Evolutionary conservation across 2,797 vertebrate genomes (phyloP).

Genomic region (Lagocephalus sceleratus): DNA sequence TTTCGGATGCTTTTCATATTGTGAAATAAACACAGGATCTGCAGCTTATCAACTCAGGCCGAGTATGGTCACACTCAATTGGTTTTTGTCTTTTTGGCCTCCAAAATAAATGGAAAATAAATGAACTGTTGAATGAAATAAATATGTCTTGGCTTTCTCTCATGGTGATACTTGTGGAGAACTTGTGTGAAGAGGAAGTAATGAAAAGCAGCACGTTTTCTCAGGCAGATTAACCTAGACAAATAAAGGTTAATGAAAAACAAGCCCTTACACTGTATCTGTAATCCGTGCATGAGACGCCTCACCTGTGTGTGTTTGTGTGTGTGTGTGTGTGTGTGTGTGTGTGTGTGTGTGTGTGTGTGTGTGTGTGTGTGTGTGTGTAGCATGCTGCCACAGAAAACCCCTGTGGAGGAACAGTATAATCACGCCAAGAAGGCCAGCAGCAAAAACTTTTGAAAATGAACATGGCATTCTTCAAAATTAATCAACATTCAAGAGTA

Average conservation of each 20-base stretch:
- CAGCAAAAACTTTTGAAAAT: slow-evolving; percentile 30
- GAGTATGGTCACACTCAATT: not conserved
- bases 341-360: not conserved
- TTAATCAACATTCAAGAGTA: slow-evolving; percentile 60
- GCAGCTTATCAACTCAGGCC: not conserved
- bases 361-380: slow-evolving; percentile 11
- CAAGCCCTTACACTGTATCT: slow-evolving; percentile 40
- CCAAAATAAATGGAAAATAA: slow-evolving; percentile 18
- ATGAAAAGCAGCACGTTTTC: slow-evolving; percentile 43
- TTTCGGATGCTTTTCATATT: too few relatives aligned
- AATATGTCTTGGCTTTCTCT: slow-evolving; percentile 28
- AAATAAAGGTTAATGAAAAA: slow-evolving; percentile 66
- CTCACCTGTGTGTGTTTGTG: slow-evolving; percentile 15
- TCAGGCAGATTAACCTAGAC: slow-evolving; percentile 46
- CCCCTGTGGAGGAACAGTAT: slow-evolving; percentile 30
- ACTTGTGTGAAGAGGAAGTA: slow-evolving; percentile 31
- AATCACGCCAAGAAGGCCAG: slow-evolving; percentile 43
- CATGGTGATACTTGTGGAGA: slow-evolving; percentile 14
- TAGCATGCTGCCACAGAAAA: slow-evolving; percentile 29
- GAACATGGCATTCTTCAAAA: slow-evolving; percentile 49
- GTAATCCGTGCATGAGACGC: slow-evolving; percentile 40
- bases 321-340: slow-evolving; percentile 5
- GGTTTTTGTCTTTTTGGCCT: slow-evolving; percentile 1
- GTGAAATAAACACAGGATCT: not conserved
- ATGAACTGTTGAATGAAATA: slow-evolving; percentile 29